A percentile compares a stretch with the other conserved stretches of the same genome.
Conservation (phyloP, 2,113 vertebrate genomes). For the Tychaedon coryphoeus region DNA sequence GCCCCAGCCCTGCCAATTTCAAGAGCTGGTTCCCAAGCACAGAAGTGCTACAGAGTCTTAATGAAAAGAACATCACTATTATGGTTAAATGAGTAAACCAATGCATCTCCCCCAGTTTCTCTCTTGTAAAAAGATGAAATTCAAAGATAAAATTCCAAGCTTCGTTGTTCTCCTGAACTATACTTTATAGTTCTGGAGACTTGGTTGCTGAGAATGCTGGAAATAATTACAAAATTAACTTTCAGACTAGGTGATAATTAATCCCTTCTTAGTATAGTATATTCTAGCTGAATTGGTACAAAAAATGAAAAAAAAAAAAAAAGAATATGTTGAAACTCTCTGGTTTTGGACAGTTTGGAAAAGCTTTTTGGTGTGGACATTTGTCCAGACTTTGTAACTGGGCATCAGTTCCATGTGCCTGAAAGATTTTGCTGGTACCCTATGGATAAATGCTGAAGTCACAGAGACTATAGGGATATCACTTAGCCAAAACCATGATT, state of each 20-base stretch:
- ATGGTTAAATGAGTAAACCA: background rate
- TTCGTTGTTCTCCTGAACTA: background rate
- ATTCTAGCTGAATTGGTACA: background rate
- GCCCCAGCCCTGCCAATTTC: conserved; percentile 25
- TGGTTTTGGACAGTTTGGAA: background rate
- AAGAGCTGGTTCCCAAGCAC: background rate
- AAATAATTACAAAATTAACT: background rate
- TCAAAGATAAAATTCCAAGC: background rate
- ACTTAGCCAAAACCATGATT: background rate
- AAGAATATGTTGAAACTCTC: background rate
- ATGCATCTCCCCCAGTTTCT: background rate
- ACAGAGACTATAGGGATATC: background rate
- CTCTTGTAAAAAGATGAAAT: background rate
- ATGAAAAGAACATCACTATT: conserved; percentile 19
- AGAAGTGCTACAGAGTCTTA: background rate
- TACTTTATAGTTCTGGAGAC: background rate
- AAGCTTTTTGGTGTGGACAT: background rate
- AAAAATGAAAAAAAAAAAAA: background rate
- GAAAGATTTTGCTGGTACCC: background rate
- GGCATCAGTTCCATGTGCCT: background rate
- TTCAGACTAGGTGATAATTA: background rate
- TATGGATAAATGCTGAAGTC: background rate
- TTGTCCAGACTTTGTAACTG: background rate
- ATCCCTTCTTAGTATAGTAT: background rate
- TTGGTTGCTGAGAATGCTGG: background rate